Evolutionary conservation across 2,888 invertebrate species (phyloP).

Genomic region (Oscheius sp.): DNA sequence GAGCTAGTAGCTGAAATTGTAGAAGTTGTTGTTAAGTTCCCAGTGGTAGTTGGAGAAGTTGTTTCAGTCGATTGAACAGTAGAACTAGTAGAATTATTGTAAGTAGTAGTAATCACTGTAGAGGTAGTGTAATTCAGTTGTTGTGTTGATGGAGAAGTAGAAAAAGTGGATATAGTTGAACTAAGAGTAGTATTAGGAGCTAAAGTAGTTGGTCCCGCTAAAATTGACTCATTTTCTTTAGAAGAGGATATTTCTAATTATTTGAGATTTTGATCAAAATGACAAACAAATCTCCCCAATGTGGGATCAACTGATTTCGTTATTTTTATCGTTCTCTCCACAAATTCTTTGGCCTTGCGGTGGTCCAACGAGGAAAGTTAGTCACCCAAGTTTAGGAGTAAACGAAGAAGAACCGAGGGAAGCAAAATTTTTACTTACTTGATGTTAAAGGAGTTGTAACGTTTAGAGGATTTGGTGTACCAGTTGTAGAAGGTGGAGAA

Average conservation of each 20-base stretch:
- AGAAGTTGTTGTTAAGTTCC: not conserved
- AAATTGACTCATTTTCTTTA: not conserved
- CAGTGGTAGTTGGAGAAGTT: not conserved
- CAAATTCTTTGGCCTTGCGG: no score
- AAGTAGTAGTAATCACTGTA: not conserved
- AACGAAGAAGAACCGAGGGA: no score
- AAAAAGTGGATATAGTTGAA: not conserved
- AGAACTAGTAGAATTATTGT: not conserved
- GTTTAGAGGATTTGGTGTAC: no score
- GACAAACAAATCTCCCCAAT: not conserved
- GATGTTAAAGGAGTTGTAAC: no score
- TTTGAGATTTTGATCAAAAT: not conserved
- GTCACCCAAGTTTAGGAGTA: no score
- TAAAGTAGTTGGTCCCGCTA: not conserved
- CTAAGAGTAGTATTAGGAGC: not conserved
- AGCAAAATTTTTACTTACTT: no score
- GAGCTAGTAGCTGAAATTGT: no score
- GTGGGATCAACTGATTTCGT: not conserved
- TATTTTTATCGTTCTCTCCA: no score
- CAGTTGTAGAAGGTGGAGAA: no score
- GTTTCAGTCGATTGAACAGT: not conserved
- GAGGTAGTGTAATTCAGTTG: no score
- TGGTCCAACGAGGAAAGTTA: no score
- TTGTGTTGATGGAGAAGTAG: no score
- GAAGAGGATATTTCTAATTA: not conserved